Evolutionary conservation across 2,888 invertebrate species (phyloP), one percentile per base, ranked within the genome.

Genomic region (Conchocele bisecta): DNA sequence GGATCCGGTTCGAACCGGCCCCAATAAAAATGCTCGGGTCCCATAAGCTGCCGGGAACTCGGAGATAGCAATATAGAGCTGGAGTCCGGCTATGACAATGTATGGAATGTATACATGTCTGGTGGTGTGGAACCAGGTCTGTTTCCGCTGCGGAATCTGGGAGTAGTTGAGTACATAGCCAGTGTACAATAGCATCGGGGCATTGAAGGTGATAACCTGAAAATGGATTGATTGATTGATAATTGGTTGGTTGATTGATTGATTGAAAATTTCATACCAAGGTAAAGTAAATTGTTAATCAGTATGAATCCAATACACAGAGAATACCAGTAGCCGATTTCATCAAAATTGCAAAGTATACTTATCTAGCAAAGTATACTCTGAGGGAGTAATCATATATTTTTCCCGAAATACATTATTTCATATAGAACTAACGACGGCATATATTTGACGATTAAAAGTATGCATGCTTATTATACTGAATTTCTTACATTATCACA

Each of bases 21-120:
- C 95, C 72, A 96, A 92, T 59, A 96, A 78, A 72, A 95, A 94
- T 0, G 96, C 95, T 88, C 95, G 89, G 0, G 94, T 94, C 11
- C 96, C 96, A 91, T 96, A 96, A 17, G 95, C 95, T 80, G 95
- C 88, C 94, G 95, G 95, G 88, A 96, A 96, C 89, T 95, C 94
- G 7, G 68, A 68, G 22, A 82, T 58, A 9, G 86, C 84, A 20
- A 88, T 69, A 88, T 95, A 95, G 0, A 94, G 94, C 90, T 95
- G 92, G 64, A 94, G 87, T 58, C 94, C 86, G 89, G 89, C 33
- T 22, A 89, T 53, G 22, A 82, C 37, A 20, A 75, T 17, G 28
- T 87, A 85, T 11, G 86, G 86, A 50, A 85, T 54, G 28, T 81
- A 74, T 13, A 83, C 58, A 56, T 80, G 74, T 24, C 77, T 50